Evolutionary conservation across 2,888 invertebrate species (phyloP), one percentile per base, ranked within the genome.

Genomic region (Zygogramma bicolorata): DNA sequence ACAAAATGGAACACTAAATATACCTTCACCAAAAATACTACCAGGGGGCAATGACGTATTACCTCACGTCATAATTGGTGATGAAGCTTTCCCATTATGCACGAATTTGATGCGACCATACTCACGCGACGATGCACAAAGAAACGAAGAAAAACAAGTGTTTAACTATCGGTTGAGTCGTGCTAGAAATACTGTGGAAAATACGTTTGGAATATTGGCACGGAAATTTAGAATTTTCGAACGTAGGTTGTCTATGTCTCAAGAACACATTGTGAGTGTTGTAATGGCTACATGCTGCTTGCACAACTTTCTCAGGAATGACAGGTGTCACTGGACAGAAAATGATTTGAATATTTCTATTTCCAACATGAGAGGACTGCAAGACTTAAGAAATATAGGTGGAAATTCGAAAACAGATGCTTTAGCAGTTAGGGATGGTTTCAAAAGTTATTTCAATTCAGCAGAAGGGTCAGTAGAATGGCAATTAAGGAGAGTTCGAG

Each of bases 161-260:
- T 83, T 80, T 74, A 84, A 85, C 74, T 83, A 85, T 78, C 70
- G 84, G 49, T 58, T 84, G 58, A 82, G 78, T 73, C 75, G 84
- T 71, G 84, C 81, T 18, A 80, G 84, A 74, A 79, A 81, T 68
- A 77, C 80, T 29, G 77, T 81, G 70, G 83, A 84, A 76, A 80
- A 79, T 65, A 61, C 70, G 25, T 81, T 80, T 78, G 81, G 82
- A 31, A 62, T 62, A 34, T 62, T 62, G 22, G 18, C 38, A 38
- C 34, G 62, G 38, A 62, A 34, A 62, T 62, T 62, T 62, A 34
- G 62, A 65, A 42, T 65, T 65, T 65, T 65, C 57, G 65, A 65
- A 65, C 49, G 31, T 18, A 65, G 49, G 49, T 65, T 65, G 31
- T 65, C 49, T 25, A 29, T 65, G 31, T 49, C 65, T 29, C 65